Base-by-base conservation (phyloP, 2,797 vertebrate genomes). In the Labroides dimidiatus region DNA sequence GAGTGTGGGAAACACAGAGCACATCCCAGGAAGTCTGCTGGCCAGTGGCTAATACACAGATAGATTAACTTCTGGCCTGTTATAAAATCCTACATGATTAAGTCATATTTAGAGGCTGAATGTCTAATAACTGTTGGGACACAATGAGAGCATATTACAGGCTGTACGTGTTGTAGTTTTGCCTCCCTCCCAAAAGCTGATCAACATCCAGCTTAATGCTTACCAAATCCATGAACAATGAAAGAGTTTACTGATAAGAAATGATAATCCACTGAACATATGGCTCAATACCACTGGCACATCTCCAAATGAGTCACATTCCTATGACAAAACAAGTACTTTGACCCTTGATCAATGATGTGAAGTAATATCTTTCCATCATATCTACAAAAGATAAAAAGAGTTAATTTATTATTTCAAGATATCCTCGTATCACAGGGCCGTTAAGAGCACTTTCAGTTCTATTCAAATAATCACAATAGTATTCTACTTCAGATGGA, bases 1-100 rank as follows among this genome's bases (percentile, higher is more conserved):
- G 57, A 60, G 20, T 36, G 30, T 56, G 23, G 14, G 48, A 80
- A 4, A 75, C 52, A 60, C 42, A 53, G 43, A 58, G 72, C 47
- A 56, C n/a, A 21, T 59, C 19, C 5, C 44, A 56, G 39, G 61
- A 60, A 6, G 12, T 14, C 54, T 39, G 11, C 42, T 43, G 7
- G 56, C 33, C 41, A 72, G 20, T 11, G 11, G 17, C 21, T 27
- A 39, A 65, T 59, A 47, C 72, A 69, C 10, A 33, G 2, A 16
- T 57, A 21, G 30, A 33, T 33, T 33, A 65, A 65, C 41, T 27
- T 67, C 10, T 36, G 20, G 67, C 24, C 30, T 33, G 54, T 62
- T 33, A 59, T 56, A n/a, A 58, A 67, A 55, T 43, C 47, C 27
- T 9, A 51, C 2, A 13, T 33, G 52, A 69, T 67, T 58, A 63